Evolutionary conservation across 2,113 vertebrate species (phyloP), one percentile per base, ranked within the genome.

Genomic region (Chaetura pelagica): DNA sequence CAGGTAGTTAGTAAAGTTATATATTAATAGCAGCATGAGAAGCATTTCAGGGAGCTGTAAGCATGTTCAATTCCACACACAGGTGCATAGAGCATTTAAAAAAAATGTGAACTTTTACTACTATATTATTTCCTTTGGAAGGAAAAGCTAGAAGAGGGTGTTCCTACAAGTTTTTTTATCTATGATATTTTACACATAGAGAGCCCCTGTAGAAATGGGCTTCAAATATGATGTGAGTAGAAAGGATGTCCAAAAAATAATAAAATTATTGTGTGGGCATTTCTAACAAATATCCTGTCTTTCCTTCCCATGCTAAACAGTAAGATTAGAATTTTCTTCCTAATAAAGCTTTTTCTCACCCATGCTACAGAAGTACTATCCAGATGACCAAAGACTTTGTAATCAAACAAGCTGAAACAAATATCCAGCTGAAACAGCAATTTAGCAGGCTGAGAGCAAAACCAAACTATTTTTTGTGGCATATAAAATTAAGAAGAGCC

Each of bases 351-450:
- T 78, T 80, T 95, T 93, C 76, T 93, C 92, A 89, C 57, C 58
- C 73, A 0, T 81, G 64, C 49, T 92, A 29, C 76, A 81, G 86
- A 93, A 93, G 94, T 89, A 69, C 72, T 90, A 78, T 72, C 61
- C 83, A 54, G 62, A 94, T 87, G 95, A 90, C 94, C 96, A 93
- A 96, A 82, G 88, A 84, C 89, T 94, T 90, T 87, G 93, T 84
- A 96, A 93, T 89, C 80, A 82, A 96, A 82, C 94, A 95, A 95
- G 96, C 90, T 90, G 79, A 83, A 97, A 90, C 94, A 94, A 84
- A 96, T 64, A 92, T 42, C 76, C 90, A 90, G 93, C 83, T 93
- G 96, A 96, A 96, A 82, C 88, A 95, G 96, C 92, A 79, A 58
- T 84, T 93, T 42, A 84, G 51, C 27, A 15, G 54, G 44, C 92